Base-by-base conservation (phyloP, 1,140 invertebrate species). In the Lepidurus packardi region DNA sequence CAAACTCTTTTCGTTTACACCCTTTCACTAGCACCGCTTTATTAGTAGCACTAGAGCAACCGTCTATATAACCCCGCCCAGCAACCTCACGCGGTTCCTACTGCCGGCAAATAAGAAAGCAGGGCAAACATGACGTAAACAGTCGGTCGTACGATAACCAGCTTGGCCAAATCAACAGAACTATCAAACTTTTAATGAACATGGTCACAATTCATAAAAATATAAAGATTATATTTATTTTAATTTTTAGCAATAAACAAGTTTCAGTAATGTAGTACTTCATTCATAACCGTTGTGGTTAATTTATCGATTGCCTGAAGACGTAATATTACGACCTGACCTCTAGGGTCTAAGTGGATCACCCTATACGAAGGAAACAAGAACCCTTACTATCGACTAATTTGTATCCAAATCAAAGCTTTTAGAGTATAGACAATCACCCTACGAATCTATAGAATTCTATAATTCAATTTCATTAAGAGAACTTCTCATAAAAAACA, bases 21-120 rank as follows among this genome's bases (percentile, higher is more conserved):
- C n/a, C 53, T 21, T 65, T 13, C 53, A 65, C 53, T 65, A 65
- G 4, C 53, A 65, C 8, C 8, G 53, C 7, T 65, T 21, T 21
- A 65, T n/a, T 65, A 21, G 21, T 7, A n/a, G 53, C 13, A 13
- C 53, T 21, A 16, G 21, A 21, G 16, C 21, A 65, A 21, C 13
- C 6, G 53, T 21, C 8, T 34, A 4, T 34, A 34, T n/a, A 65
- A 65, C 53, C 13, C 53, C 53, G 53, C 53, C 53, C 53, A 65
- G 9, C 2, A 65, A n/a, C 0, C 53, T 65, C 53, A 65, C 53
- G 53, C 53, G 53, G 53, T 65, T 65, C 21, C 21, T 21, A 7
- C 53, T 65, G 53, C 53, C 53, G 53, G 53, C 53, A 21, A 65
- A 65, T 65, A 65, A 65, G 53, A 65, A 65, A n/a, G 53, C 53